These are phyloP conservation scores for Paragorgia papillata DNA, from an alignment of 92 coral and sea anemone species.

Conservation along the genomic window DNA sequence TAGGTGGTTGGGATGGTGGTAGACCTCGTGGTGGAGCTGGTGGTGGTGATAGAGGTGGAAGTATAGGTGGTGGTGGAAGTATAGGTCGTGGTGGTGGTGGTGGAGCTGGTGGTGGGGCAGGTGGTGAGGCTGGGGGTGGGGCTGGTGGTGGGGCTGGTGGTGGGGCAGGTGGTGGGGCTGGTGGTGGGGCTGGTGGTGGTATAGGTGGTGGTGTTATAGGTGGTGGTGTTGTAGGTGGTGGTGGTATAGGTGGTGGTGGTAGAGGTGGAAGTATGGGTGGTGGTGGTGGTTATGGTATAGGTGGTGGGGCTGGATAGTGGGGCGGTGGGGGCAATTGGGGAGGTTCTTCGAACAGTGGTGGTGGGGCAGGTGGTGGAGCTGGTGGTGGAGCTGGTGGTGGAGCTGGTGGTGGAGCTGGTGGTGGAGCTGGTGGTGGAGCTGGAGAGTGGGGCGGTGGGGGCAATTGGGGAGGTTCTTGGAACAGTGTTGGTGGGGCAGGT, in stretches of 20 bases:
- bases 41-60: not conserved
- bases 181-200: not conserved
- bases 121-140: not conserved
- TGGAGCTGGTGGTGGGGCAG: not conserved
- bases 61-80: not conserved
- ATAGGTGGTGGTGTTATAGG: not conserved
- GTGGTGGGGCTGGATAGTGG: too few relatives aligned
- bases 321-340: not conserved
- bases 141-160: conserved; percentile 17
- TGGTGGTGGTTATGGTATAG: conserved; percentile 10
- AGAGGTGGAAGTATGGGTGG: too few relatives aligned
- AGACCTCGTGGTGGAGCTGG: not conserved
- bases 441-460: conserved; percentile 11
- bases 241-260: too few relatives aligned
- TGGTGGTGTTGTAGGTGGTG: too few relatives aligned
- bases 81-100: conserved; percentile 9
- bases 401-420: not conserved
- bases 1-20: not conserved
- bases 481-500: not conserved
- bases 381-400: not conserved
- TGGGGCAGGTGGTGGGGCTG: not conserved
- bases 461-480: not conserved
- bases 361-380: not conserved
- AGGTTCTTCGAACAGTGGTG: not conserved
- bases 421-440: not conserved